Conservation (phyloP, 2,888 invertebrate species). For the Syrista parreyssii region DNA sequence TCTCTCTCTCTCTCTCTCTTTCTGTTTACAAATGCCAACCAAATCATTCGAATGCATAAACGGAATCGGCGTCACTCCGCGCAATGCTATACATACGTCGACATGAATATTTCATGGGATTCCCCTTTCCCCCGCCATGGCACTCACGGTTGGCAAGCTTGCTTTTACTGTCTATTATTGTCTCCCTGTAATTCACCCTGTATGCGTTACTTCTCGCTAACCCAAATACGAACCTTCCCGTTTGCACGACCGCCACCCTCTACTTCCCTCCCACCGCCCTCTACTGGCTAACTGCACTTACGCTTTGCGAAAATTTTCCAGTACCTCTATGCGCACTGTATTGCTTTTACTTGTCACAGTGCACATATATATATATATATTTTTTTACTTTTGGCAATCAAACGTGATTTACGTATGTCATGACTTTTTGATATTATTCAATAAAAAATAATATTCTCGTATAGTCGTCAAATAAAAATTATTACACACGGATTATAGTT, state of each 20-base stretch:
- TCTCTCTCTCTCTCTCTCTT: neutral
- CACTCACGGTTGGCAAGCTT: neutral
- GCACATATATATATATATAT: no score
- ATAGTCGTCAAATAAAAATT: neutral
- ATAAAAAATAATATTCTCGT: neutral
- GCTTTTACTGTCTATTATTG: neutral
- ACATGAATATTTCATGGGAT: conserved; percentile 7
- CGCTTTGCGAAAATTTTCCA: neutral
- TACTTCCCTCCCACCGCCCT: no score
- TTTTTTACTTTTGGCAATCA: neutral
- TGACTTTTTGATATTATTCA: neutral
- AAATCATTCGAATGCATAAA: conserved; percentile 5
- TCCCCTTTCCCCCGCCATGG: neutral
- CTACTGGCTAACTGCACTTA: neutral
- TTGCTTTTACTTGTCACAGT: neutral
- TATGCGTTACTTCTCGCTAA: neutral
- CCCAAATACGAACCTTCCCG: neutral
- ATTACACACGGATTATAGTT: neutral
- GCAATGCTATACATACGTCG: neutral
- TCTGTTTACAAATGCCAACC: neutral
- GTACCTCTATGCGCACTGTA: neutral
- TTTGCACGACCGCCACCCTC: neutral
- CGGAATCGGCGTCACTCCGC: conserved; percentile 3
- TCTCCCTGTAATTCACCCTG: neutral
- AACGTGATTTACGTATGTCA: no score